phyloP scores from a whole-genome alignment of 2,888 invertebrate genomes.

The Fragum whitleyi region DNA sequence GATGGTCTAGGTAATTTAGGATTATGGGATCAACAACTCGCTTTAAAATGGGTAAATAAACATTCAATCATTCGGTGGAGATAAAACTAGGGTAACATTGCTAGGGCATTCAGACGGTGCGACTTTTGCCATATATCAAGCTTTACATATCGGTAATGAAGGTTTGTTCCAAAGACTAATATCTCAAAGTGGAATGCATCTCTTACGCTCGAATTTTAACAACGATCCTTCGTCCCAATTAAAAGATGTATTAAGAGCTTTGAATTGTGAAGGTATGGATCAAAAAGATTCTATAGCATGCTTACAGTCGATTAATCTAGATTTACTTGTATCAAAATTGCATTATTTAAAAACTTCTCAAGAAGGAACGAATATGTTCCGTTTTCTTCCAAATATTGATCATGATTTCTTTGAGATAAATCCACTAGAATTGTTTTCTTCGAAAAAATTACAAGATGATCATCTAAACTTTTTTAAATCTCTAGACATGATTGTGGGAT shows the following conservation, averaged over 20 bases:
- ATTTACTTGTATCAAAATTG: not conserved
- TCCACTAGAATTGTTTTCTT: not conserved
- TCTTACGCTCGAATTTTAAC: not conserved
- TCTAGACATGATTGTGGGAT: not conserved
- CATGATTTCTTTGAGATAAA: not conserved
- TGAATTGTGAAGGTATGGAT: not conserved
- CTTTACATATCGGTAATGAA: slow-evolving; percentile 67
- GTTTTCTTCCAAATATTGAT: not conserved
- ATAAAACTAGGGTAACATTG: slow-evolving; percentile 70
- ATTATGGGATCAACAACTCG: slow-evolving; percentile 96
- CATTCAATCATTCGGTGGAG: slow-evolving; percentile 87
- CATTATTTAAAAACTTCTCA: not conserved
- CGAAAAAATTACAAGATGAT: not conserved
- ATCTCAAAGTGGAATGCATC: slow-evolving; percentile 67
- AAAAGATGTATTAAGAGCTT: not conserved
- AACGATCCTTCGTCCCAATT: not conserved
- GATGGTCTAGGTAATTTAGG: slow-evolving; percentile 95
- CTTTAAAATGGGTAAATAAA: slow-evolving; percentile 96
- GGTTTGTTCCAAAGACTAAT: slow-evolving; percentile 74
- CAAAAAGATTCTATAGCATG: not conserved
- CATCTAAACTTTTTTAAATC: not conserved
- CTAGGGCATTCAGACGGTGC: slow-evolving; percentile 79
- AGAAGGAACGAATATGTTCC: not conserved
- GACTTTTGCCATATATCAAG: slow-evolving; percentile 66
- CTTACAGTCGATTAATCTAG: not conserved